These are phyloP conservation scores for Onychomys torridus DNA, from an alignment of 2,797 vertebrate species.

Conservation along the genomic window DNA sequence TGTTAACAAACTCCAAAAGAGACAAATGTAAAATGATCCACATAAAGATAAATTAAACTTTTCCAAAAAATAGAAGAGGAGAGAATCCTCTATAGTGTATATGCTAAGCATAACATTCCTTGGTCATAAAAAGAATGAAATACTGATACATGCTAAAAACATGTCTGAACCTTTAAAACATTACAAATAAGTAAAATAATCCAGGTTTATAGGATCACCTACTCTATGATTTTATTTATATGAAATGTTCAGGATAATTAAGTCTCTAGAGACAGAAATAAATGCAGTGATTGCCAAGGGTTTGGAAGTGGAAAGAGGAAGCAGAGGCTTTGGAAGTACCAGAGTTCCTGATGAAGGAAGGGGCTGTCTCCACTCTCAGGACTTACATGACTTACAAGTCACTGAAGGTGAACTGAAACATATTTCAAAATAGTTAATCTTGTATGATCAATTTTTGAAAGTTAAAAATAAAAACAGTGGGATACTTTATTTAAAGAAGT, in stretches of 20 bases:
- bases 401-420: not conserved
- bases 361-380: not conserved
- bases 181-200: not conserved
- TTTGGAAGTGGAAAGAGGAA: not conserved
- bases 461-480: not conserved
- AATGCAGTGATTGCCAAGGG: not conserved
- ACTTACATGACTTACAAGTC: not conserved
- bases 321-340: not conserved
- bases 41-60: not conserved
- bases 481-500: not conserved
- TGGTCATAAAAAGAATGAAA: not conserved
- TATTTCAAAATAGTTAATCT: not conserved
- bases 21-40: not conserved
- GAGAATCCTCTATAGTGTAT: not conserved
- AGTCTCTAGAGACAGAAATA: not conserved
- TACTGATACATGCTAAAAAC: not conserved
- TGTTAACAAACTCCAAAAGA: not conserved
- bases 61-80: not conserved
- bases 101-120: not conserved
- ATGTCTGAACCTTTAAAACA: not conserved
- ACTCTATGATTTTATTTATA: not conserved
- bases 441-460: not conserved
- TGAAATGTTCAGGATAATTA: not conserved
- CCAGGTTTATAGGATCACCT: not conserved
- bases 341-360: not conserved